Conservation (phyloP, 2,113 vertebrate species). For the Lepisosteus osseus region DNA sequence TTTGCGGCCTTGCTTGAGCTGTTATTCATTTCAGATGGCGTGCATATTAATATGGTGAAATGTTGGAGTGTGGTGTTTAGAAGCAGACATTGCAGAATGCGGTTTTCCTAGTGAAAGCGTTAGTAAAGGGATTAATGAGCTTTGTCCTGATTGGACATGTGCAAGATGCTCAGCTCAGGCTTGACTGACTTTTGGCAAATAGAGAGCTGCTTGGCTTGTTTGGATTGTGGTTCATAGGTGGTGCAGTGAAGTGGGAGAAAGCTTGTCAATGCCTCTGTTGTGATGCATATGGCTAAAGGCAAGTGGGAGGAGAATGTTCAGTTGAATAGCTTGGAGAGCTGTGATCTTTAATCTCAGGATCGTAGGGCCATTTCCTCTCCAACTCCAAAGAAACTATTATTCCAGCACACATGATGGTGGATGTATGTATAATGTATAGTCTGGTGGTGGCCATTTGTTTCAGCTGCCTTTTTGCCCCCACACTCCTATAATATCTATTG, state of each 20-base stretch:
- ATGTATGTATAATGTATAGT: no score
- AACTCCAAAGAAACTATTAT: background rate
- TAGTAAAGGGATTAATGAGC: conserved; percentile 11
- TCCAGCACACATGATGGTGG: background rate
- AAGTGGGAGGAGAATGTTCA: background rate
- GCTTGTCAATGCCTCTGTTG: background rate
- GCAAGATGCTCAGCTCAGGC: conserved; percentile 8
- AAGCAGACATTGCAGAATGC: background rate
- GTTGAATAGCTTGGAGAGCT: background rate
- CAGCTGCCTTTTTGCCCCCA: no score
- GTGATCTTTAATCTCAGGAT: background rate
- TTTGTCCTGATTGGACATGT: background rate
- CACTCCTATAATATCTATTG: no score
- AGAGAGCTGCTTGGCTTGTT: background rate
- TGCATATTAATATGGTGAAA: conserved; percentile 19
- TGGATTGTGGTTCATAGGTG: background rate
- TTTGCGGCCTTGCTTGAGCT: conserved; percentile 8
- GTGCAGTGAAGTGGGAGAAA: background rate
- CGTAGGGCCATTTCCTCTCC: background rate
- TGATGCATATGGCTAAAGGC: background rate
- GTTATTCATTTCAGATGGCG: background rate
- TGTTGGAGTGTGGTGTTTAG: conserved; percentile 10
- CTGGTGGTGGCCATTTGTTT: no score
- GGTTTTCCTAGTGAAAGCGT: background rate
- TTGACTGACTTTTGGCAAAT: background rate